These are phyloP conservation scores for Mycogona germanica DNA, from an alignment of 2,888 invertebrate genomes.

Conservation along the genomic window DNA sequence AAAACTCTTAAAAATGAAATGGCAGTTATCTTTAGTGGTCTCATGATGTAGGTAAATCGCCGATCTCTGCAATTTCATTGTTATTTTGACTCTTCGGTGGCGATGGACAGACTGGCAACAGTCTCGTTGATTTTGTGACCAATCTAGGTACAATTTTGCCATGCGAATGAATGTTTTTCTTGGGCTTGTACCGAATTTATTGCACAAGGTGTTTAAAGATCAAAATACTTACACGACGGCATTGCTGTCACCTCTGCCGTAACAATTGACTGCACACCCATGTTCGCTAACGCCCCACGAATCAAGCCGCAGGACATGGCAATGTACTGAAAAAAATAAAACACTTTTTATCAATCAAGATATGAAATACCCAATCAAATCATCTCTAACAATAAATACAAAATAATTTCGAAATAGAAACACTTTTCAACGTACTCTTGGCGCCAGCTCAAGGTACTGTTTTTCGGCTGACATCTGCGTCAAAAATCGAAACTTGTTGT, in stretches of 20 bases:
- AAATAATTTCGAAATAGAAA: neutral
- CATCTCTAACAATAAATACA: neutral
- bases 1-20: too few relatives aligned
- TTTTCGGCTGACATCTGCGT: conserved; percentile 74
- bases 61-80: too few relatives aligned
- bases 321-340: conserved; percentile 50
- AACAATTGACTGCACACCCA: conserved; percentile 85
- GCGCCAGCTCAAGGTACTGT: conserved; percentile 84
- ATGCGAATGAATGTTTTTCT: too few relatives aligned
- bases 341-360: neutral
- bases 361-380: too few relatives aligned
- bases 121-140: too few relatives aligned
- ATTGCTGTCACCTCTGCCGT: conserved; percentile 88
- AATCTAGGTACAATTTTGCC: too few relatives aligned
- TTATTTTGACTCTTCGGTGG: too few relatives aligned
- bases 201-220: neutral
- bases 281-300: conserved; percentile 85
- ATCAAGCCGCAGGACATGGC: conserved; percentile 94
- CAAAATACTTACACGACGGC: conserved; percentile 73
- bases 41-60: too few relatives aligned
- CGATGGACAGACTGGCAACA: too few relatives aligned
- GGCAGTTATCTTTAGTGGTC: too few relatives aligned
- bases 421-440: conserved; percentile 46
- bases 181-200: neutral
- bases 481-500: conserved; percentile 85